A percentile compares a stretch with the other conserved stretches of the same genome.
Conservation (phyloP, 2,797 vertebrate genomes). For the Leptodactylus fallax region DNA sequence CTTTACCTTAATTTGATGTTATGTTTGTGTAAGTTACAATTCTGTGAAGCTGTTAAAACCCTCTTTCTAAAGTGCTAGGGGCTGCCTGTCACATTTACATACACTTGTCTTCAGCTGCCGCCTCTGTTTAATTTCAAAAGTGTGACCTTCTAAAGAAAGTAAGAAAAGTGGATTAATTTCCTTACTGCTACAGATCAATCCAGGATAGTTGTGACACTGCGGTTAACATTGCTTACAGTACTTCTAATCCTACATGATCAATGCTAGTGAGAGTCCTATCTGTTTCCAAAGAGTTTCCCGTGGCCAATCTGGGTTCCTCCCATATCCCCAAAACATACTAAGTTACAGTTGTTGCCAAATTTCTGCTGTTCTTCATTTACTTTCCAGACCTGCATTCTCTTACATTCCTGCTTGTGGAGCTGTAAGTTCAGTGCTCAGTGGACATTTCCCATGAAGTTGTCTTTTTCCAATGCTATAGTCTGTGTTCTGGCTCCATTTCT, state of each 20-base stretch:
- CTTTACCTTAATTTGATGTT: slow-evolving; percentile 58
- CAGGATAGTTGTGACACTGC: neutral
- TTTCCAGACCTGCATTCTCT: too few relatives aligned
- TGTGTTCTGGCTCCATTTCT: too few relatives aligned
- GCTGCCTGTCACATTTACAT: slow-evolving; percentile 57
- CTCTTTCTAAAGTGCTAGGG: slow-evolving; percentile 45
- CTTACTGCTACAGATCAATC: neutral
- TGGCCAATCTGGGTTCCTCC: neutral
- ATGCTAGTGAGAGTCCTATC: too few relatives aligned
- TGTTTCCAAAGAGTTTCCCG: neutral
- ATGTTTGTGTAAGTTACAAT: slow-evolving; percentile 53
- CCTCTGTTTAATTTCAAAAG: slow-evolving; percentile 52
- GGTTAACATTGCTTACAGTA: neutral
- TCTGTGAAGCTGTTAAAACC: slow-evolving; percentile 48
- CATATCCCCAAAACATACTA: neutral
- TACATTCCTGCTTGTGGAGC: too few relatives aligned
- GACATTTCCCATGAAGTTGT: too few relatives aligned
- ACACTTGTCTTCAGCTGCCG: slow-evolving; percentile 39
- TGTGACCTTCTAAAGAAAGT: slow-evolving; percentile 43
- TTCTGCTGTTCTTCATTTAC: too few relatives aligned
- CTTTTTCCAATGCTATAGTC: too few relatives aligned
- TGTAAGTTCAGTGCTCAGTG: too few relatives aligned
- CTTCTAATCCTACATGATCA: neutral
- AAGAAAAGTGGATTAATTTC: slow-evolving; percentile 10
- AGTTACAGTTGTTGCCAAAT: neutral